Base-by-base conservation (phyloP, 2,888 invertebrate genomes). In the Ichneumoninae sp. region DNA sequence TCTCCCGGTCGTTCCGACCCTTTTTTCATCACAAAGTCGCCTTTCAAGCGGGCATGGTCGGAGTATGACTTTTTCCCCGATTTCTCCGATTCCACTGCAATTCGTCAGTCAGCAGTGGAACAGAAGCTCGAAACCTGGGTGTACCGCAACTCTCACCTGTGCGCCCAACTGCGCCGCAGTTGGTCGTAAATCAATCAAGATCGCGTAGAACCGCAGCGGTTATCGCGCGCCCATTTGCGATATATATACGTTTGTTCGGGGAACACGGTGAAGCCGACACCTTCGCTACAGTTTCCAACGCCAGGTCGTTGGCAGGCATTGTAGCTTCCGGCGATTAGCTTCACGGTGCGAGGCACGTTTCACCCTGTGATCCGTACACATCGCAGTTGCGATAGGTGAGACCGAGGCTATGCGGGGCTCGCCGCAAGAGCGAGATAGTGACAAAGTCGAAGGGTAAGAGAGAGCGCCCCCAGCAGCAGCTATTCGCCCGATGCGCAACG, bases 181-280 rank as follows among this genome's bases (percentile, higher is more conserved):
- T 85, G 66, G 62, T 83, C 83, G 82, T 86, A 86, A 86, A 87
- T 87, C 87, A 86, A 87, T 87, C 86, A 87, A 71, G 84, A 81
- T 57, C 22, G 26, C 44, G 76, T 82, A 65, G 81, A 80, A 78
- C 30, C 60, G 83, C 76, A 80, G 83, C 76, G 83, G 83, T 83
- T 83, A 83, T 83, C 83, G 76, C 80, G 80, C 71, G 47, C 65
- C 40, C 54, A 60, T 71, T 66, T 71, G 69, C 83, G 33, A 54
- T 65, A 57, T 71, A 66, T 52, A 54, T 65, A 30, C 44, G 36
- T 16, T 16, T 66, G 50, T 4, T 8, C 6, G 7, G 22, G 7
- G 26, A 8, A 3, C 16, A 54, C 66, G 40, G 36, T 76, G 66
- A 54, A 65, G 50, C 50, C 26, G 52, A 76, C 54, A n/a, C 36